Evolutionary conservation across 1,140 invertebrate species (phyloP).

Genomic region (Drosophila takahashii): DNA sequence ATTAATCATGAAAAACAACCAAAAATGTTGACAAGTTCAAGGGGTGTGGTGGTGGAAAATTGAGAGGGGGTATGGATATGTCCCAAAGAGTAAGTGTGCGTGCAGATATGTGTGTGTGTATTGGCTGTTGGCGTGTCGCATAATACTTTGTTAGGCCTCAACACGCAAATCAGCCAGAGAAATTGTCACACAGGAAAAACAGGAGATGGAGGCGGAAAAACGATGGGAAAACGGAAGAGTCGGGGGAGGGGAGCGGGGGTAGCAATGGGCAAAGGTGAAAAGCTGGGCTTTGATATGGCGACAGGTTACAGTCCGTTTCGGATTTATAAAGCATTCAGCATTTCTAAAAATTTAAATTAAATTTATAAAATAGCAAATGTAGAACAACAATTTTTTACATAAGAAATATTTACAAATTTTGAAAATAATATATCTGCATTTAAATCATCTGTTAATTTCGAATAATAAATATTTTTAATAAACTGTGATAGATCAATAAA

Average conservation of each 20-base stretch:
- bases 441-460: too few species aligned
- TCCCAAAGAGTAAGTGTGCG: neutral
- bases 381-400: too few species aligned
- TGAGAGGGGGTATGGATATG: neutral
- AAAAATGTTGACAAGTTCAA: slow-evolving; percentile 40
- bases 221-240: slow-evolving; percentile 3
- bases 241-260: too few species aligned
- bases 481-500: neutral
- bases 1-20: slow-evolving; percentile 62
- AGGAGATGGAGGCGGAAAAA: slow-evolving; percentile 17
- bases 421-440: too few species aligned
- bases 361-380: too few species aligned
- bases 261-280: slow-evolving; percentile 1
- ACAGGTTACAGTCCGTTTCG: slow-evolving; percentile 1
- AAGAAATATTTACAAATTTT: too few species aligned
- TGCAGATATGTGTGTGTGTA: slow-evolving; percentile 10
- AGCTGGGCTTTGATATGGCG: neutral
- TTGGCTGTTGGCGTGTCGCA: slow-evolving; percentile 40
- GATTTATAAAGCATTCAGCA: neutral
- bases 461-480: neutral
- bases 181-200: slow-evolving; percentile 44
- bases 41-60: neutral
- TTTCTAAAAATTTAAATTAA: too few species aligned
- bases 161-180: slow-evolving; percentile 52
- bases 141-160: slow-evolving; percentile 53